Base-by-base conservation (phyloP, 92 coral and sea anemone species). In the Pocillopora meandrina region DNA sequence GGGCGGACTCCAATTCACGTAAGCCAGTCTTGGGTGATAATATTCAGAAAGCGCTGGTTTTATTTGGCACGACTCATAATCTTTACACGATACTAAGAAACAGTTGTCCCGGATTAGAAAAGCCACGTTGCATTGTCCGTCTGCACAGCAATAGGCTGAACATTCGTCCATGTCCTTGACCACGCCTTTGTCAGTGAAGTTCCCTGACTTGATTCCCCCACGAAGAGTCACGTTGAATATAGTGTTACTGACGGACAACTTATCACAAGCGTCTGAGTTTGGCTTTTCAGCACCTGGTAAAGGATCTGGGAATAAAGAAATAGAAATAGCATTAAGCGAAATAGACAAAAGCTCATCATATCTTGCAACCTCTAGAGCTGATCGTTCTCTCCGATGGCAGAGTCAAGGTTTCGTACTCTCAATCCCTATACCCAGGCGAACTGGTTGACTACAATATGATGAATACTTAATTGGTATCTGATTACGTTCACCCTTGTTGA, bases 31-130 rank as follows among this genome's bases (percentile, higher is more conserved):
- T 1, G 98, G 96, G 67, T 92, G 93, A 69, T 92, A 90, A 73
- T 94, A 91, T 52, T 83, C 94, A 4, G 95, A 92, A 65, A 93
- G 66, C 2, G 98, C 95, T 9, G 93, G 94, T 67, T 90, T 91
- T 57, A 87, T 87, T 23, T 85, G 85, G 78, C 98, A 96, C 1
- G 88, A 88, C 31, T 84, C 88, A 86, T 96, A 96, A 68, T 91
- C 92, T 87, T 94, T 96, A 67, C 98, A 96, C 81, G 98, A 87
- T 65, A 96, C 98, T 19, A 94, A 90, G 78, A 94, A 96, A 76
- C 98, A 96, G 78, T 96, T 96, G 35, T 84, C 88, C 65, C 95
- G 89, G 57, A 96, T 87, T 63, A 93, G 92, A 33, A 96, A 88
- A 23, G 98, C 98, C 66, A 90, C 95, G 26, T 92, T 96, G 71